Conservation (phyloP, 2,113 vertebrate genomes). For the Alaudala cheleensis region DNA sequence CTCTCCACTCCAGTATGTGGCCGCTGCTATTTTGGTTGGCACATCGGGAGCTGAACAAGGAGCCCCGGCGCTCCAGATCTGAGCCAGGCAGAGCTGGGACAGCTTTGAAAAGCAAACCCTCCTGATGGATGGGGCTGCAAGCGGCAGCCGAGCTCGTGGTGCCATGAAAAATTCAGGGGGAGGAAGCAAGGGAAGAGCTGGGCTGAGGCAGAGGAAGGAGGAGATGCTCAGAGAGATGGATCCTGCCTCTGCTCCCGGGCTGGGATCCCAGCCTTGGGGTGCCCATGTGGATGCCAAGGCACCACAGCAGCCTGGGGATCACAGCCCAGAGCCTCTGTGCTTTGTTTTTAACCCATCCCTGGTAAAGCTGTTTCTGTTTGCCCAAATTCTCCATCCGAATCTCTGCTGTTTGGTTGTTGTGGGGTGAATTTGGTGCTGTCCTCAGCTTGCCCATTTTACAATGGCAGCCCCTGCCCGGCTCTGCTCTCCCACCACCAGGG, state of each 20-base stretch:
- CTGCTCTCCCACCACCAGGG: background rate
- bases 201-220: background rate
- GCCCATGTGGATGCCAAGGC: background rate
- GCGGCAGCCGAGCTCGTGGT: background rate
- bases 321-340: background rate
- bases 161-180: background rate
- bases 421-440: background rate
- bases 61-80: background rate
- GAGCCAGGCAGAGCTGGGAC: background rate
- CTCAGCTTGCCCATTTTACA: background rate
- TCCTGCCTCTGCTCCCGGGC: background rate
- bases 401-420: fast-evolving
- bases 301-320: background rate
- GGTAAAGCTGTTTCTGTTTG: background rate
- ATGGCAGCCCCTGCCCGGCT: background rate
- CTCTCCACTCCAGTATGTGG: background rate
- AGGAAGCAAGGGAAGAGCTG: background rate
- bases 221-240: fast-evolving
- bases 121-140: background rate
- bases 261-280: background rate
- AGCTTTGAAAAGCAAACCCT: background rate
- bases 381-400: background rate
- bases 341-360: background rate
- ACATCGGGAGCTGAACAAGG: background rate
- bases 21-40: constrained; percentile 35